Evolutionary conservation across 2,113 vertebrate species (phyloP).

Genomic region (Peromyscus polionotus): DNA sequence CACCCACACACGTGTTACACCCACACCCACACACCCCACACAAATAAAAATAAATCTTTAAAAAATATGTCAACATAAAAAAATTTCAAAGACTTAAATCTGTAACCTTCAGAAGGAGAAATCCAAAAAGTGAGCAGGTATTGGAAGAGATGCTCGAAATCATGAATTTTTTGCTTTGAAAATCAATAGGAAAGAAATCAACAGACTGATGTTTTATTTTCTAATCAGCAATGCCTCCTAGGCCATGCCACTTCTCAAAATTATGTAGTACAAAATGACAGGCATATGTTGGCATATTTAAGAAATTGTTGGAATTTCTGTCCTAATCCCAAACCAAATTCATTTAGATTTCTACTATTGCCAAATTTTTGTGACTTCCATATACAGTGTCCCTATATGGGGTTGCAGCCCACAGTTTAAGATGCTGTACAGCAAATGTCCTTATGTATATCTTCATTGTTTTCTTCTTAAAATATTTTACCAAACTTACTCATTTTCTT

Average conservation of each 20-base stretch:
- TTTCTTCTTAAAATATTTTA: background rate
- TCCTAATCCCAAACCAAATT: background rate
- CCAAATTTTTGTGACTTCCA: background rate
- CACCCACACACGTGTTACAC: background rate
- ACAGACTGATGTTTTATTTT: background rate
- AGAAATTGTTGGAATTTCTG: background rate
- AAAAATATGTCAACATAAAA: background rate
- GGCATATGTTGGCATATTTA: background rate
- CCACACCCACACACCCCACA: background rate
- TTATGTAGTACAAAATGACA: background rate
- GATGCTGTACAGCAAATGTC: background rate
- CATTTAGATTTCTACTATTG: background rate
- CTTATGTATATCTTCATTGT: background rate
- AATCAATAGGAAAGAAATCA: background rate
- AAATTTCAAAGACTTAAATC: background rate
- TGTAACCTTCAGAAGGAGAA: background rate
- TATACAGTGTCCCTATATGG: background rate
- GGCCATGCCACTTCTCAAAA: background rate
- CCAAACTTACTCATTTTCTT: background rate
- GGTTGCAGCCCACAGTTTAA: background rate
- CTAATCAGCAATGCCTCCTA: background rate
- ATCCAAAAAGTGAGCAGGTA: background rate
- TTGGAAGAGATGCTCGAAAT: background rate
- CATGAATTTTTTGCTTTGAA: background rate
- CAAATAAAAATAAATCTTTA: background rate